Evolutionary conservation across 2,888 invertebrate species (phyloP).

Genomic region (Acanthosepion pharaonis): DNA sequence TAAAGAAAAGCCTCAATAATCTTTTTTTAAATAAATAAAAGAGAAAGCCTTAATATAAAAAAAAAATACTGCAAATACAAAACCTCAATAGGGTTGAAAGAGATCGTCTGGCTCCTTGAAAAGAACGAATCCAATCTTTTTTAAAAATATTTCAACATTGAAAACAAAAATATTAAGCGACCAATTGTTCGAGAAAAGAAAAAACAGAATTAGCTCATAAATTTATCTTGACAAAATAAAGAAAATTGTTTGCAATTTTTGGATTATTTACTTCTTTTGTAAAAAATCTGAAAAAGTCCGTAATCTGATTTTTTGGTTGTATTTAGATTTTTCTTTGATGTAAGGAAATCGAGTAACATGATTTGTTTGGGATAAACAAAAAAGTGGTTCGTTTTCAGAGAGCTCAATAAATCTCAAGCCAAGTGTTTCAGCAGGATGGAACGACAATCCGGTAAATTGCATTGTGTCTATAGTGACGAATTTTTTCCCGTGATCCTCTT

Average conservation of each 20-base stretch:
- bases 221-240: background rate
- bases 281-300: background rate
- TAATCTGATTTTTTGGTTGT: background rate
- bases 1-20: no score
- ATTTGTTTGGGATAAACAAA: background rate
- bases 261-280: no score
- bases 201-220: background rate
- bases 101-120: no score
- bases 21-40: no score
- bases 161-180: background rate
- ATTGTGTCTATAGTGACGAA: no score
- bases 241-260: no score
- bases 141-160: background rate
- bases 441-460: background rate
- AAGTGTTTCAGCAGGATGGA: background rate
- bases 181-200: background rate
- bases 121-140: background rate
- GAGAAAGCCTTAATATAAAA: no score
- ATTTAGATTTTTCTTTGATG: background rate
- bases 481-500: no score
- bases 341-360: background rate
- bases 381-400: background rate
- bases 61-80: no score
- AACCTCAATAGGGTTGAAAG: background rate
- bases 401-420: background rate